Evolutionary conservation across 2,888 invertebrate species (phyloP).

Genomic region (Orthosia gothica): DNA sequence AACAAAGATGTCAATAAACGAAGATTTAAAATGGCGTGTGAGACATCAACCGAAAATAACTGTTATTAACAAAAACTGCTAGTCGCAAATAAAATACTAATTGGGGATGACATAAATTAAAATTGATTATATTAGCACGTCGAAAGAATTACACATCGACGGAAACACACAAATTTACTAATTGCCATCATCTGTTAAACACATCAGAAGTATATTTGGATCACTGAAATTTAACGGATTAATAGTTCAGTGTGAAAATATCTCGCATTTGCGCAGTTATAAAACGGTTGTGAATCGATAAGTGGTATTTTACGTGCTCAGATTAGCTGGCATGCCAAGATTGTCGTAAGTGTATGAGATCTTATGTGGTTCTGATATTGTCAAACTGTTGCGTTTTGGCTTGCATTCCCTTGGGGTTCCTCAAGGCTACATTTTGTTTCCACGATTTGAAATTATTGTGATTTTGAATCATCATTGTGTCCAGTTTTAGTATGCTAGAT

Average conservation of each 20-base stretch:
- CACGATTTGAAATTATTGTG: neutral
- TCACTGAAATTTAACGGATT: conserved; percentile 46
- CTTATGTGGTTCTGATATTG: neutral
- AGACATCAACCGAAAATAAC: conserved; percentile 43
- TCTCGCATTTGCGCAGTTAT: conserved; percentile 49
- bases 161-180: conserved; percentile 42
- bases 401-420: neutral
- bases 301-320: conserved; percentile 35
- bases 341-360: conserved; percentile 18
- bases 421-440: neutral
- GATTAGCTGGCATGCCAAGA: conserved; percentile 41
- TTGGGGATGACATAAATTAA: conserved; percentile 61
- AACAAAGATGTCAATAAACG: neutral
- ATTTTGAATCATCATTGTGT: neutral
- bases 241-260: conserved; percentile 38
- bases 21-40: conserved; percentile 35
- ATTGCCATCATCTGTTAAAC: conserved; percentile 52
- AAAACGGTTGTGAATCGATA: conserved; percentile 47
- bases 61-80: conserved; percentile 28
- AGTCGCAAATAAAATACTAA: conserved; percentile 40
- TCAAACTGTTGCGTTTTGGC: conserved; percentile 2
- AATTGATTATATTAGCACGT: conserved; percentile 51
- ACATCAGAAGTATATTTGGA: conserved; percentile 50
- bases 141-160: conserved; percentile 53
- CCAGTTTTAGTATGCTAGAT: neutral